These are phyloP conservation scores for Drosophila histrio DNA, from an alignment of 2,888 invertebrate species.

Conservation along the genomic window DNA sequence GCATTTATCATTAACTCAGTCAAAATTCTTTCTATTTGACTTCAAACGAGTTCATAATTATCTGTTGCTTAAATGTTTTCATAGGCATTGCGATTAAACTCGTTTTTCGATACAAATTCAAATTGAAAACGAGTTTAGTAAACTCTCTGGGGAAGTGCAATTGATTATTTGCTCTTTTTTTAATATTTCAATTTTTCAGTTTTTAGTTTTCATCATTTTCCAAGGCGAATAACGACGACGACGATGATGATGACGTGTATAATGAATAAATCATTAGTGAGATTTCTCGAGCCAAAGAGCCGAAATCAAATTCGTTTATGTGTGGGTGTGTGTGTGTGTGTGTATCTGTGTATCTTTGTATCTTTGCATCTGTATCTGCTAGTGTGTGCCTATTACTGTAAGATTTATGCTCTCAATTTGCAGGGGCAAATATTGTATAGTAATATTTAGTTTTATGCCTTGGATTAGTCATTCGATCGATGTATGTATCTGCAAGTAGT, in stretches of 20 bases:
- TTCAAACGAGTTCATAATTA: slow-evolving; percentile 31
- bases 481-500: slow-evolving; percentile 21
- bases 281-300: slow-evolving; percentile 29
- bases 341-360: slow-evolving; percentile 3
- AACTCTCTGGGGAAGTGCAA: background rate
- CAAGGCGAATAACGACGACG: slow-evolving; percentile 33
- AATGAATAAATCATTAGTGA: slow-evolving; percentile 58
- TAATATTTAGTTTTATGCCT: slow-evolving; percentile 38
- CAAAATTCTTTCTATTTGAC: background rate
- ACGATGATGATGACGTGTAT: slow-evolving; percentile 54
- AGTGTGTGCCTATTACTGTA: slow-evolving; percentile 53
- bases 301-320: slow-evolving; percentile 24
- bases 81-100: slow-evolving; percentile 56
- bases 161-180: background rate
- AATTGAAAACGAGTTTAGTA: slow-evolving; percentile 28
- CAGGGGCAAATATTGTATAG: slow-evolving; percentile 11
- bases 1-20: background rate
- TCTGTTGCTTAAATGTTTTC: slow-evolving; percentile 45
- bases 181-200: background rate
- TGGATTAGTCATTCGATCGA: slow-evolving; percentile 51
- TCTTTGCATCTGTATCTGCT: slow-evolving; percentile 3
- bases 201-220: slow-evolving; percentile 33
- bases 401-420: slow-evolving; percentile 71
- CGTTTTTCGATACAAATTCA: slow-evolving; percentile 41
- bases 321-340: slow-evolving; percentile 1